Conservation (phyloP, 1,140 invertebrate genomes). For the Anastrepha obliqua region DNA sequence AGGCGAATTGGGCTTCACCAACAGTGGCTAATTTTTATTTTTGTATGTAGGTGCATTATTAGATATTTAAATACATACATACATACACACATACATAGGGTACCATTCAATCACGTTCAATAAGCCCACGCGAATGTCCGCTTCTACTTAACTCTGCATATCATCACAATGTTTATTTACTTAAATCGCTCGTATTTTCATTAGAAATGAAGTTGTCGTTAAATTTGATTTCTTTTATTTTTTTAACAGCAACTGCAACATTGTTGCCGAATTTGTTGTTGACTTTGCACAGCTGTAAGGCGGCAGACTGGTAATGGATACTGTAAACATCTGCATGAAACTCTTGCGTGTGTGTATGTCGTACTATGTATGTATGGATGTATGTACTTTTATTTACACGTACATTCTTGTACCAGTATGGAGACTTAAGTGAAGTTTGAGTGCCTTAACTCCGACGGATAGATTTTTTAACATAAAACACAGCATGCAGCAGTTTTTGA, state of each 20-base stretch:
- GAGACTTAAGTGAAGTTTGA: too few relatives aligned
- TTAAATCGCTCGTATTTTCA: slow-evolving; percentile 39
- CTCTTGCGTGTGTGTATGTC: background rate
- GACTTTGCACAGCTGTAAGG: slow-evolving; percentile 36
- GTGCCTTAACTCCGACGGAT: too few relatives aligned
- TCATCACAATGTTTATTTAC: slow-evolving; percentile 45
- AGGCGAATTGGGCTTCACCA: too few relatives aligned
- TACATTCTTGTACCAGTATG: too few relatives aligned
- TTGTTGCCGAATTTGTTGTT: slow-evolving; percentile 39
- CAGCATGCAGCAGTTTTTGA: too few relatives aligned
- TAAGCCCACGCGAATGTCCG: slow-evolving; percentile 10
- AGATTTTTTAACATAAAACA: too few relatives aligned
- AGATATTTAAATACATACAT: too few relatives aligned
- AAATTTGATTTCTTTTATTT: background rate
- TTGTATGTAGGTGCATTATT: too few relatives aligned
- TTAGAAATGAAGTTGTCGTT: slow-evolving; percentile 43
- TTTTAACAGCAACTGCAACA: background rate
- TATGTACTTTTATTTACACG: background rate
- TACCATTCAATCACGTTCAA: slow-evolving; percentile 2
- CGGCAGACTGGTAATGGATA: slow-evolving; percentile 16
- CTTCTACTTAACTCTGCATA: background rate
- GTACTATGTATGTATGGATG: background rate
- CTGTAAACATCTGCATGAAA: background rate
- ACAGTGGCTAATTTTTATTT: too few relatives aligned
- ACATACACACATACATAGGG: background rate